Percentiles rank a stretch among this genome's conserved stretches.
Evolutionary conservation across 2,797 vertebrate species (phyloP).

Genomic region (Hippoglossus hippoglossus): DNA sequence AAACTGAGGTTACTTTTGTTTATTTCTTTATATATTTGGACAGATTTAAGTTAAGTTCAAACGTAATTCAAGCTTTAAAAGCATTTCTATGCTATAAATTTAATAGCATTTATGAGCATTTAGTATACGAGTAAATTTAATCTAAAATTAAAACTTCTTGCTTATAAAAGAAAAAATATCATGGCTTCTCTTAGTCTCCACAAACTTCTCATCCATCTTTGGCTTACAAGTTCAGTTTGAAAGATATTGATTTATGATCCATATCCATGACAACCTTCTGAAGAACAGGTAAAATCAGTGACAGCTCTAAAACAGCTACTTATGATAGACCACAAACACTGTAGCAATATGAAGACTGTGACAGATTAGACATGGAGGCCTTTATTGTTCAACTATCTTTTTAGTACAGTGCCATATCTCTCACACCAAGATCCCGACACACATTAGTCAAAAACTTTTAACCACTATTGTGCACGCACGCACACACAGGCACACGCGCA

Average conservation of each 20-base stretch:
- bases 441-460: slow-evolving; percentile 72
- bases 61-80: too few species aligned
- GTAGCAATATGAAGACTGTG: slow-evolving; percentile 20
- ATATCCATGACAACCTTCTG: neutral
- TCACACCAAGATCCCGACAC: slow-evolving; percentile 62
- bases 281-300: neutral
- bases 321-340: neutral
- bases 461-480: slow-evolving; percentile 67
- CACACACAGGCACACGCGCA: slow-evolving; percentile 18
- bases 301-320: slow-evolving; percentile 6
- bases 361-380: slow-evolving; percentile 78
- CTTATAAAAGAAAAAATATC: neutral
- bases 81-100: too few species aligned
- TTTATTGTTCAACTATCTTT: slow-evolving; percentile 86
- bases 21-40: too few species aligned
- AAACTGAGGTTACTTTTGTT: too few species aligned
- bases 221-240: neutral
- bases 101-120: too few species aligned
- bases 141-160: too few species aligned
- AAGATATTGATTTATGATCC: neutral
- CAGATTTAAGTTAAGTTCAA: too few species aligned
- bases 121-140: too few species aligned
- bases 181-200: neutral
- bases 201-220: neutral
- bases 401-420: slow-evolving; percentile 80